These are phyloP conservation scores for Lamproptera curius DNA, from an alignment of 2,888 invertebrate genomes.

Conservation along the genomic window DNA sequence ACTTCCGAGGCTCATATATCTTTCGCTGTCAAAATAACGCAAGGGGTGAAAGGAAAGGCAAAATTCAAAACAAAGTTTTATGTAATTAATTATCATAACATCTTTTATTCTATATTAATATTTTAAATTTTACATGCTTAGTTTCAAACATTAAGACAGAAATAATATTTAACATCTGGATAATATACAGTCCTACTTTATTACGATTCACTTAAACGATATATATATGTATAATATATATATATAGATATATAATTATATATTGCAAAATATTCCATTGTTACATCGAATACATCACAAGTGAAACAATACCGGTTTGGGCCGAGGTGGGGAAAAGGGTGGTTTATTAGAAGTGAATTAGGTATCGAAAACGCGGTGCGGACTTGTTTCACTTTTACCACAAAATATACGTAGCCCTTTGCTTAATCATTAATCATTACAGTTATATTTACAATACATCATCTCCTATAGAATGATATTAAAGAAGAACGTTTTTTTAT, in stretches of 20 bases:
- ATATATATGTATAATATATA: too few species aligned
- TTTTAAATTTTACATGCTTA: constrained; percentile 78
- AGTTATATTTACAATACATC: constrained; percentile 57
- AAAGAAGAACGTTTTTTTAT: constrained; percentile 54
- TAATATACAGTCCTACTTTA: constrained; percentile 71
- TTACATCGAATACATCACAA: constrained; percentile 58
- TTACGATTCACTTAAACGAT: constrained; percentile 70
- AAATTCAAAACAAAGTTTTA: constrained; percentile 57
- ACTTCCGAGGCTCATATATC: too few species aligned
- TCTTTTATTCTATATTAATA: constrained; percentile 78
- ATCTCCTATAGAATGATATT: constrained; percentile 60
- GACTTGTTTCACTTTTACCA: constrained; percentile 56
- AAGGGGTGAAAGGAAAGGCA: constrained; percentile 41
- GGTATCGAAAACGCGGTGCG: constrained; percentile 44
- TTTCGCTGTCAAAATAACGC: neutral
- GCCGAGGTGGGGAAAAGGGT: constrained; percentile 25
- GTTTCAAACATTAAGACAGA: constrained; percentile 76
- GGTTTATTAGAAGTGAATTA: too few species aligned
- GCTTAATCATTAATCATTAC: constrained; percentile 50
- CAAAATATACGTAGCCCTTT: constrained; percentile 66
- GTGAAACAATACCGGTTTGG: constrained; percentile 37
- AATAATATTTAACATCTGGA: constrained; percentile 77
- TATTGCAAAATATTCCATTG: constrained; percentile 76
- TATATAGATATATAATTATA: too few species aligned
- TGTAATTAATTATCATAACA: constrained; percentile 78